phyloP scores from a whole-genome alignment of 1,140 invertebrate genomes.

The Antheraea pernyi region DNA sequence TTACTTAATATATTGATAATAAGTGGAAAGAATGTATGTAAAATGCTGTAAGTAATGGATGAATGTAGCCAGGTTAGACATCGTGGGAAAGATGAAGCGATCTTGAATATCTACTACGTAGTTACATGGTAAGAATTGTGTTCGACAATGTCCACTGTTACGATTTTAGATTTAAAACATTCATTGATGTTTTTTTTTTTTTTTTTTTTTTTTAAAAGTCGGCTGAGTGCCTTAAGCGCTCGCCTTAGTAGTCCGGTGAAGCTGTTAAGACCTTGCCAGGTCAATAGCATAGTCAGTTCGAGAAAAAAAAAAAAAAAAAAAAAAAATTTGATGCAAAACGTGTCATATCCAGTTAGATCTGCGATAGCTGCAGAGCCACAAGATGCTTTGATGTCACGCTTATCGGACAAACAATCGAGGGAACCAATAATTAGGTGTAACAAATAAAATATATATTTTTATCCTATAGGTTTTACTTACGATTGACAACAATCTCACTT shows the following conservation, averaged over 20 bases:
- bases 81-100: conserved; percentile 53
- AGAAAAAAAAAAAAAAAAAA: too few relatives aligned
- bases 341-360: not conserved
- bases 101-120: not conserved
- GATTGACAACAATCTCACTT: too few relatives aligned
- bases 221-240: too few relatives aligned
- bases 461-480: too few relatives aligned
- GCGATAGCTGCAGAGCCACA: not conserved
- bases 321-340: too few relatives aligned
- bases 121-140: conserved; percentile 52
- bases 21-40: conserved; percentile 63
- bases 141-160: conserved; percentile 60
- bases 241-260: too few relatives aligned
- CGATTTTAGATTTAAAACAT: conserved; percentile 51
- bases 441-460: too few relatives aligned
- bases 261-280: too few relatives aligned
- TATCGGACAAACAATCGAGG: too few relatives aligned
- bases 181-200: conserved; percentile 67
- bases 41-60: conserved; percentile 69
- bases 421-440: too few relatives aligned
- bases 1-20: conserved; percentile 73
- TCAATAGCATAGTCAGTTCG: too few relatives aligned
- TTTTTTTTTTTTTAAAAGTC: too few relatives aligned
- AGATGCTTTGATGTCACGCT: not conserved
- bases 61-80: conserved; percentile 68